phyloP scores from a whole-genome alignment of 2,888 invertebrate genomes.

The Agriopis aurantiaria region DNA sequence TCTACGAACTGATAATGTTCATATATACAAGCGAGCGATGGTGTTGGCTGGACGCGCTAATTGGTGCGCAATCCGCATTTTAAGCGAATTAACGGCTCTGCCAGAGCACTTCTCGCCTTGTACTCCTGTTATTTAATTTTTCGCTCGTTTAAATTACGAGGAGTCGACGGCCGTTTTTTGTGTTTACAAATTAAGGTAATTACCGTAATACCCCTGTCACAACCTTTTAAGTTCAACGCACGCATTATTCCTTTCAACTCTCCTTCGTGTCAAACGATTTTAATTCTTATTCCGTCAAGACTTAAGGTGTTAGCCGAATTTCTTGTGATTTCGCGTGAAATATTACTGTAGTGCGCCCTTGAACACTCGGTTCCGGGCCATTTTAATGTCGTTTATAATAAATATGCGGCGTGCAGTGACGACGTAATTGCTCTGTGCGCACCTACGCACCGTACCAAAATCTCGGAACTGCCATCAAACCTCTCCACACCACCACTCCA shows the following conservation, averaged over 20 bases:
- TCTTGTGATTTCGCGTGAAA: conserved; percentile 65
- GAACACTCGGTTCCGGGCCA: conserved; percentile 73
- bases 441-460: conserved; percentile 54
- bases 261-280: conserved; percentile 53
- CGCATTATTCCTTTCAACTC: conserved; percentile 64
- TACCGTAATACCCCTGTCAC: conserved; percentile 81
- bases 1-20: conserved; percentile 65
- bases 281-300: conserved; percentile 61
- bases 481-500: conserved; percentile 4
- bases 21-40: conserved; percentile 47
- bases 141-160: conserved; percentile 64
- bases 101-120: conserved; percentile 44
- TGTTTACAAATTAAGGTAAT: conserved; percentile 84
- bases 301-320: conserved; percentile 65
- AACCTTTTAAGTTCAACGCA: conserved; percentile 83
- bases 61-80: conserved; percentile 61
- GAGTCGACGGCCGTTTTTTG: conserved; percentile 73
- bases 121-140: conserved; percentile 64
- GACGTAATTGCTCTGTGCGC: conserved; percentile 64
- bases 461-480: conserved; percentile 52
- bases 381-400: conserved; percentile 79
- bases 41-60: conserved; percentile 55
- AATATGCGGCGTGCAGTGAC: conserved; percentile 62
- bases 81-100: conserved; percentile 43
- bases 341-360: conserved; percentile 75